Evolutionary conservation across 2,113 vertebrate genomes (phyloP), one percentile per base, ranked within the genome.

Genomic region (Melanerpes formicivorus): DNA sequence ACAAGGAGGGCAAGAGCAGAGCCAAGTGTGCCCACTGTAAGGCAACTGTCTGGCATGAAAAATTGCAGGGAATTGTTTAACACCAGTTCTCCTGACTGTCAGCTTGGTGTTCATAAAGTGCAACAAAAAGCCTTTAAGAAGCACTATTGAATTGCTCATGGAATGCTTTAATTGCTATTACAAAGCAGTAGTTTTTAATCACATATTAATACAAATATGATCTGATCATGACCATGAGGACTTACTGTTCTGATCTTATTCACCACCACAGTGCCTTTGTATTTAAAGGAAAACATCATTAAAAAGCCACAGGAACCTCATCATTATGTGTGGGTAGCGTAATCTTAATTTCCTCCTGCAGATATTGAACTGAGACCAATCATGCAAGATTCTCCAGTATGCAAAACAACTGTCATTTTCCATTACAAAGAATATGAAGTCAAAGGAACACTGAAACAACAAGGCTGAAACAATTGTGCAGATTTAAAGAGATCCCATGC

Each of bases 371-470:
- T n/a, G 56, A 82, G 94, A 90, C 63, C 79, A 66, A 86, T 89
- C 46, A 48, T 7, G 72, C 87, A 73, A 88, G 77, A 92, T 84
- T 88, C 94, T 86, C 75, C 65, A 84, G 70, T n/a, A 75, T 75
- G 89, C 80, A 83, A 66, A 95, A 90, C 65, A 95, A 94, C 64
- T 84, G 84, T 76, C 77, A 86, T 75, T 60, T 64, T 71, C 94
- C 88, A 95, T 93, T 95, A 95, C 44, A 85, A 90, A 88, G 69
- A 86, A 70, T 89, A 84, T 5, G 74, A 93, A 93, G 80, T 65
- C 87, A 93, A 95, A 77, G 48, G 78, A 93, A 87, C 48, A 69
- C 56, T 64, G 87, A 83, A 93, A 90, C 52, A 95, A 78, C 40
- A 81, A 81, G 83, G 65, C 74, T 60, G 59, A 90, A 94, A 85